A percentile compares a stretch with the other conserved stretches of the same genome.
Conservation (phyloP, 2,888 invertebrate species). For the Troilus luridus region DNA sequence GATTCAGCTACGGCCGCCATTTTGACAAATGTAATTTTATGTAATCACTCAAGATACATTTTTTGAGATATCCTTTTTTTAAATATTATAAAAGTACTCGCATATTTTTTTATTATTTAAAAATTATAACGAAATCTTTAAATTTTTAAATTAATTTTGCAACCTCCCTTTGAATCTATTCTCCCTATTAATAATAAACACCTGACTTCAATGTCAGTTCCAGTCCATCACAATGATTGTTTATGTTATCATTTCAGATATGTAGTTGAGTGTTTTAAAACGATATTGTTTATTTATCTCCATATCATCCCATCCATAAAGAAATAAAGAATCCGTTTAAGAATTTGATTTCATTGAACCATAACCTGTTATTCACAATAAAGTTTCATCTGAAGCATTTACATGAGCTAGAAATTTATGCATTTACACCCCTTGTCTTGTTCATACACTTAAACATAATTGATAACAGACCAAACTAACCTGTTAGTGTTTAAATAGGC, state of each 20-base stretch:
- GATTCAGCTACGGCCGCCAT: slow-evolving; percentile 62
- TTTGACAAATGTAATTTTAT: slow-evolving; percentile 57
- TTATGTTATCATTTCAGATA: slow-evolving; percentile 10
- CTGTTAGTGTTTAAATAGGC: background rate
- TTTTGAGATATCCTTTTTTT: background rate
- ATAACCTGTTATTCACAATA: background rate
- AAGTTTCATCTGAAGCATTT: background rate
- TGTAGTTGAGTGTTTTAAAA: slow-evolving; percentile 15
- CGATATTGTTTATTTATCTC: slow-evolving; percentile 3
- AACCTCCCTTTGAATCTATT: slow-evolving; percentile 21
- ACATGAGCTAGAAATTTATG: background rate
- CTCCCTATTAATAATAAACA: background rate
- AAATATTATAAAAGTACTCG: background rate
- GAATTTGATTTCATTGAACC: slow-evolving; percentile 2
- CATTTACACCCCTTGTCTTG: background rate
- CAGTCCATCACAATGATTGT: slow-evolving; percentile 5
- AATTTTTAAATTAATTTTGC: background rate
- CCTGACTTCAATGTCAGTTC: slow-evolving; percentile 27
- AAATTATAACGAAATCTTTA: background rate
- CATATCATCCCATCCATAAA: background rate
- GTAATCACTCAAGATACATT: slow-evolving; percentile 2
- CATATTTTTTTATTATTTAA: background rate
- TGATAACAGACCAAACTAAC: too few species aligned
- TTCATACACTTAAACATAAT: background rate
- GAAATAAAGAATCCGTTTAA: slow-evolving; percentile 24